Conservation (phyloP, 1,140 invertebrate genomes). For the Caerostris extrusa region DNA sequence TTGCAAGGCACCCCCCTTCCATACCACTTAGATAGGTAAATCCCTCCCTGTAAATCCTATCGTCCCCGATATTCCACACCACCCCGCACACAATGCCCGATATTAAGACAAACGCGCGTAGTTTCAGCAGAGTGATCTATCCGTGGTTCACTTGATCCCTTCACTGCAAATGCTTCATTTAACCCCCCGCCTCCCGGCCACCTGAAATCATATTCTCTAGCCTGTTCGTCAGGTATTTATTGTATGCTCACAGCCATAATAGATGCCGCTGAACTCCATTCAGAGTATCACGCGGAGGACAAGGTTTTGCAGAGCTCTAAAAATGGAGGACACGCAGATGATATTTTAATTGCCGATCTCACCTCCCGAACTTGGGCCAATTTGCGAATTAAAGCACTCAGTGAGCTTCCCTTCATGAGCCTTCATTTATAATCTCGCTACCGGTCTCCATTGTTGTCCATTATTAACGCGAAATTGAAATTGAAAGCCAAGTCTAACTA, state of each 20-base stretch:
- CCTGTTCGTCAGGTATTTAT: not conserved
- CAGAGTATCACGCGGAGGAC: not conserved
- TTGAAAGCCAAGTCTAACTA: conserved; percentile 37
- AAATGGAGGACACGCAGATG: not conserved
- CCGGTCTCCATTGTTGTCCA: not conserved
- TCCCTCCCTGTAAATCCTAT: not conserved
- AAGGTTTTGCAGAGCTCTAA: not conserved
- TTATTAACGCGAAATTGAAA: conserved; percentile 40
- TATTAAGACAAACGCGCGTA: not conserved
- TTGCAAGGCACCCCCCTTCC: too few relatives aligned
- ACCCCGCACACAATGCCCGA: not conserved
- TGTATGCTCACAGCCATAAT: not conserved
- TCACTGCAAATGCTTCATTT: not conserved
- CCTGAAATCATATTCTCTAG: not conserved
- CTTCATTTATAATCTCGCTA: not conserved
- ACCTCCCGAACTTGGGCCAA: not conserved
- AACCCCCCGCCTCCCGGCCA: not conserved
- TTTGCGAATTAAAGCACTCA: conserved; percentile 27
- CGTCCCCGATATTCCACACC: too few relatives aligned
- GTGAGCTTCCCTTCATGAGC: not conserved
- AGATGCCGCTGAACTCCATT: not conserved
- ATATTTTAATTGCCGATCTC: conserved; percentile 32
- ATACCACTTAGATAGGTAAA: too few relatives aligned
- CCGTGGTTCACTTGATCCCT: not conserved
- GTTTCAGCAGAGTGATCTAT: not conserved